Evolutionary conservation across 1,140 invertebrate genomes (phyloP), one percentile per base, ranked within the genome.

Genomic region (Drosophila willistoni): DNA sequence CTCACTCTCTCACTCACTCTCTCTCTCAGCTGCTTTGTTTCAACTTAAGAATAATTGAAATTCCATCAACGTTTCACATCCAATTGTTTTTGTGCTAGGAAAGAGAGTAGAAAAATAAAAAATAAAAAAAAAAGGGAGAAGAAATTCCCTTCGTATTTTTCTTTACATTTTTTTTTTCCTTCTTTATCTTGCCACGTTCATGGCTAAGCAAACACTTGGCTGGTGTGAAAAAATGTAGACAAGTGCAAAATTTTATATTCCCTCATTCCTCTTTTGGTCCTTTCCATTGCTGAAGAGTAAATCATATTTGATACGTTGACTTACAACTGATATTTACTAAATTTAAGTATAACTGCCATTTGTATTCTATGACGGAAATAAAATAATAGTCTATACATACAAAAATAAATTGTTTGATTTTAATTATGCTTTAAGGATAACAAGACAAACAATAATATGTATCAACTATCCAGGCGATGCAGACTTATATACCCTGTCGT

Each of bases 31-130:
- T 55, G 62, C 71, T 75, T 77, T 71, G 80, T 64, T 65, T 69
- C 64, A 77, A 63, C 69, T 64, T 61, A 61, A 75, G 56, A 65
- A 62, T 83, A 84, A 84, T 84, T 84, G 73, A 79, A 84, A 83
- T 83, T 80, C 77, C 77, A 47, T 39, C 55, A 64, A 54, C 64
- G 76, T 68, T 84, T 64, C 77, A 80, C 77, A 64, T 70, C 69
- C 80, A 59, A 79, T 79, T 82, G 79, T 71, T 68, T 81, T 68
- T 47, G 29, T 29, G 6, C 54, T 41, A 57, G 67, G 59, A 79
- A 71, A 73, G 56, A 65, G 61, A 64, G 63, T 47, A 41, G 51
- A 64, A 65, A 51, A 42, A 34, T 19, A 59, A 5, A 29, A 69
- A 44, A 25, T 25, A 25, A 47, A 77, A 25, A 34, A 19, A 39